phyloP scores from a whole-genome alignment of 2,113 vertebrate genomes.

The Toxotes jaculatrix region DNA sequence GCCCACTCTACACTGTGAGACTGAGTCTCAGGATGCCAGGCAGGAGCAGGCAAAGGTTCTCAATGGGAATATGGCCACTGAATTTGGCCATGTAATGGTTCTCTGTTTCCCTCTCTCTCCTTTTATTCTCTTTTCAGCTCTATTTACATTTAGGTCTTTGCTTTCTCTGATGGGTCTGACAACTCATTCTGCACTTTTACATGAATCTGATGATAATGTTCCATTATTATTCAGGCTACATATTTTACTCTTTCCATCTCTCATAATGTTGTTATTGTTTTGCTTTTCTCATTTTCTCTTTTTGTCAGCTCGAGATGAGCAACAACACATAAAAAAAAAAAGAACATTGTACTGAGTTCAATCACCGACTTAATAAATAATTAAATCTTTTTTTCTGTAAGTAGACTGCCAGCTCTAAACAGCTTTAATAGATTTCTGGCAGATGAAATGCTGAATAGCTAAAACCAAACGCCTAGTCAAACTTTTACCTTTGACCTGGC shows the following conservation, averaged over 20 bases:
- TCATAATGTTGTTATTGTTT: not conserved
- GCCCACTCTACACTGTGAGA: not conserved
- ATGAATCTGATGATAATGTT: not conserved
- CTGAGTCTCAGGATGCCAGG: not conserved
- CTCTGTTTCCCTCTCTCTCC: not conserved
- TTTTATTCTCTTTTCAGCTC: not conserved
- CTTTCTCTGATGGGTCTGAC: constrained; percentile 4
- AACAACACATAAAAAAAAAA: not conserved
- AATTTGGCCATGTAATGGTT: not conserved
- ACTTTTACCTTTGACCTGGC: too few species aligned
- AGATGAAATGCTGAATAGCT: not conserved
- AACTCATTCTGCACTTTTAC: not conserved
- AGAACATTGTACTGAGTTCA: not conserved
- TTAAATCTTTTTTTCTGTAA: not conserved
- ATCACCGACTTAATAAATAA: not conserved
- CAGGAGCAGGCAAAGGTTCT: not conserved
- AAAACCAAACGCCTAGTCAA: too few species aligned
- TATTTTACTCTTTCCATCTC: not conserved
- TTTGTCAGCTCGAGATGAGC: not conserved
- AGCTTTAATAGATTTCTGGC: not conserved
- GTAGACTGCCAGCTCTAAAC: not conserved
- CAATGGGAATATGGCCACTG: not conserved
- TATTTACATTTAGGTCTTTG: constrained; percentile 23
- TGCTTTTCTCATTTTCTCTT: not conserved
- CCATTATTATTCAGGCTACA: not conserved